These are phyloP conservation scores for Lottia scabra DNA, from an alignment of 2,888 invertebrate species.

Conservation along the genomic window DNA sequence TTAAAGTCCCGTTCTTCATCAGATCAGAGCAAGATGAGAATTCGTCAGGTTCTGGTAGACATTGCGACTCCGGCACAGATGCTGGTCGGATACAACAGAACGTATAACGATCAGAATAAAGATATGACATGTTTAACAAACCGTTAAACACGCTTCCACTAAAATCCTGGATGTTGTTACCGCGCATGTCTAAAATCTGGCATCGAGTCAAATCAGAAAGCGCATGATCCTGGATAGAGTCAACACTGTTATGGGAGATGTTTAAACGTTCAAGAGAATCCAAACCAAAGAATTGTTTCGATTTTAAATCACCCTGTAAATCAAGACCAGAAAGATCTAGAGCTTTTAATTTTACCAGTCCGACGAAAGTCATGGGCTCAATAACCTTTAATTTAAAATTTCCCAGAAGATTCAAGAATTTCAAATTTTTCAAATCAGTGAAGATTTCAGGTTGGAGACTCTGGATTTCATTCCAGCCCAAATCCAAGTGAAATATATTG, in stretches of 20 bases:
- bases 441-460: neutral
- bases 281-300: neutral
- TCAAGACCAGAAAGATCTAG: neutral
- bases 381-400: neutral
- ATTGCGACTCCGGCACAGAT: constrained; percentile 11
- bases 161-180: constrained; percentile 5
- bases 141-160: constrained; percentile 12
- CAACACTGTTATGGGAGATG: neutral
- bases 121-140: neutral
- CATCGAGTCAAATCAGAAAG: neutral
- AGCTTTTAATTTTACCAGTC: neutral
- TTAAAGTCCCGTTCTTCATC: constrained; percentile 34
- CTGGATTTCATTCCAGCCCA: constrained; percentile 5
- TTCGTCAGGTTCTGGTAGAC: constrained; percentile 33
- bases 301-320: neutral
- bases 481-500: constrained; percentile 7
- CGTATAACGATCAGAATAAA: constrained; percentile 16
- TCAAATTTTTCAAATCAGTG: constrained; percentile 1
- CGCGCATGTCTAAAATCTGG: constrained; percentile 3
- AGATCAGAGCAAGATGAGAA: constrained; percentile 47
- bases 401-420: constrained; percentile 9
- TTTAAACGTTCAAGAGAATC: neutral
- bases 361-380: neutral
- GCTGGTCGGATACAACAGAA: constrained; percentile 7
- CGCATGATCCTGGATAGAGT: neutral